These are phyloP conservation scores for Zaprionus obscuricornis DNA, from an alignment of 2,888 invertebrate genomes.

Conservation along the genomic window DNA sequence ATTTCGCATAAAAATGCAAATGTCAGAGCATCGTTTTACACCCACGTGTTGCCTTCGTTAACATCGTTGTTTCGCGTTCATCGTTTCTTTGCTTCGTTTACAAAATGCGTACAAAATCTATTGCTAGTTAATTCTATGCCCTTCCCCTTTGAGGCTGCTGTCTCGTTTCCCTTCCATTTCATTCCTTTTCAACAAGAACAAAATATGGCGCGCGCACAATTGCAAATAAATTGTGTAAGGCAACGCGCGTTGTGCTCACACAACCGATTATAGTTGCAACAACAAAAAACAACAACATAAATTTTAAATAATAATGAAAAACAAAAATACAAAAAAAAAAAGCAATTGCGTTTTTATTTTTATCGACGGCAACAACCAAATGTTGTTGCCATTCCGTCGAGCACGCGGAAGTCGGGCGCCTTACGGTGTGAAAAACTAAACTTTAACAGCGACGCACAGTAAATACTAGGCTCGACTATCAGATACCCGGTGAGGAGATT, in stretches of 20 bases:
- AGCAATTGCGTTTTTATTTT: slow-evolving; percentile 48
- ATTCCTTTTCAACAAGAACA: slow-evolving; percentile 14
- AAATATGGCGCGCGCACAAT: slow-evolving; percentile 46
- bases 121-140: slow-evolving; percentile 12
- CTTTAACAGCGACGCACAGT: slow-evolving; percentile 11
- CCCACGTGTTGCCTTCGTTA: slow-evolving; percentile 46
- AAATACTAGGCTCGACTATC: slow-evolving; percentile 1
- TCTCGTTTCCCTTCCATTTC: background rate
- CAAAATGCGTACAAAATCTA: slow-evolving; percentile 31
- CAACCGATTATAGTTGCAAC: slow-evolving; percentile 27
- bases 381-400: slow-evolving; percentile 3
- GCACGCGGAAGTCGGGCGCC: slow-evolving; percentile 11
- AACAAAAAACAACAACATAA: slow-evolving; percentile 28
- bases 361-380: slow-evolving; percentile 30
- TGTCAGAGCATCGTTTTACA: slow-evolving; percentile 15
- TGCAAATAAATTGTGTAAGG: slow-evolving; percentile 70
- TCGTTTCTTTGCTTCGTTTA: slow-evolving; percentile 5
- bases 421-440: slow-evolving; percentile 57
- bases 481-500: slow-evolving; percentile 21
- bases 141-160: background rate
- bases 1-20: slow-evolving; percentile 27
- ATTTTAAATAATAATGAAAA: slow-evolving; percentile 7
- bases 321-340: slow-evolving; percentile 25
- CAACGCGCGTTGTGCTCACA: too few relatives aligned
- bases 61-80: too few relatives aligned